Conservation (phyloP, 2,113 vertebrate species). For the Bombycilla garrulus region DNA sequence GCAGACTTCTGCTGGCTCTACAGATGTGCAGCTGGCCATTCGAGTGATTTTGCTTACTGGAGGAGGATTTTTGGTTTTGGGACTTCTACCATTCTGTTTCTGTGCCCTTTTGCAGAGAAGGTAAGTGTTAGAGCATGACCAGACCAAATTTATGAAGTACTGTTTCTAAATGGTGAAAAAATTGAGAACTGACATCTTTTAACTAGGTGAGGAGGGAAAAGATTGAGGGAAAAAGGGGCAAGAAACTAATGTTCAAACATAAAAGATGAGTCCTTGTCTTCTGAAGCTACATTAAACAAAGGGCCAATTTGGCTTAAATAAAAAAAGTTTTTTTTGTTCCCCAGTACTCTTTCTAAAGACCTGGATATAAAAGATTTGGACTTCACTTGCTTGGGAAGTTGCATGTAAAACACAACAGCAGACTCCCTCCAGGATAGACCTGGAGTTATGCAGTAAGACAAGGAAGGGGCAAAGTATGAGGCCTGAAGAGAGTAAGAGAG, state of each 20-base stretch:
- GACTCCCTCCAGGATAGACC: background rate
- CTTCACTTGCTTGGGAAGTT: background rate
- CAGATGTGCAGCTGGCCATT: slow-evolving; percentile 54
- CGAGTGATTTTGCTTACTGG: slow-evolving; percentile 4
- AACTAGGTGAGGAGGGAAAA: background rate
- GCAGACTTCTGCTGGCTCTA: slow-evolving; percentile 11
- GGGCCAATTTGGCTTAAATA: background rate
- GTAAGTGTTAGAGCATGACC: slow-evolving; percentile 21
- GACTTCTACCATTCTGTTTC: slow-evolving; percentile 45
- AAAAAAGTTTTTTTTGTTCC: background rate
- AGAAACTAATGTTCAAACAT: background rate
- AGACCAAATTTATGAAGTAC: background rate
- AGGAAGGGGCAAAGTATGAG: background rate
- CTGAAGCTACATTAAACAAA: background rate
- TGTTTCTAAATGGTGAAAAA: background rate
- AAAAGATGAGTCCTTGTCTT: background rate
- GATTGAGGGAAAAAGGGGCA: background rate
- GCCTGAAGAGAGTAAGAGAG: background rate
- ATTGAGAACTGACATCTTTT: background rate
- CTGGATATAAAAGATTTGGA: background rate
- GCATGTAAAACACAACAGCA: rapidly evolving
- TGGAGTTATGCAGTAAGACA: background rate
- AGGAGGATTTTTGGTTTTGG: slow-evolving; percentile 34
- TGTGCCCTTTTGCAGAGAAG: slow-evolving; percentile 16
- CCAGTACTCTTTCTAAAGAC: background rate